phyloP scores from a whole-genome alignment of 2,888 invertebrate genomes.

The Thelaira solivaga region DNA sequence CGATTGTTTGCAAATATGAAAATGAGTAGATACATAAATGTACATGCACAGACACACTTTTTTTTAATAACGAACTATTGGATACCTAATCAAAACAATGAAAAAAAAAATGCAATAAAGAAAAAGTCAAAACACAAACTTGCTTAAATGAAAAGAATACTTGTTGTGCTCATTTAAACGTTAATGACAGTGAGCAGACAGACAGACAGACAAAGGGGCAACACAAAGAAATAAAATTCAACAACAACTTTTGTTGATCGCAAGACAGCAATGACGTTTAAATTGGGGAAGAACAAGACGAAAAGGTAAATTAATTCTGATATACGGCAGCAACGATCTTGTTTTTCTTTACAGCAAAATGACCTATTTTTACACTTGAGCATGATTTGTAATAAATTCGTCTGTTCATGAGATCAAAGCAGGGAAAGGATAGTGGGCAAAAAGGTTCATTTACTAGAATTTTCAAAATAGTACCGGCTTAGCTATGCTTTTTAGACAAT shows the following conservation, averaged over 20 bases:
- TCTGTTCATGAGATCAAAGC: no score
- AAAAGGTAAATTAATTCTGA: neutral
- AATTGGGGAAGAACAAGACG: constrained; percentile 10
- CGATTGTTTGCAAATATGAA: neutral
- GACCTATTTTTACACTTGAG: no score
- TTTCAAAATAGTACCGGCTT: no score
- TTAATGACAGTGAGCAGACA: constrained; percentile 38
- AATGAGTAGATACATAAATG: neutral
- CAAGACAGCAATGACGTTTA: constrained; percentile 37
- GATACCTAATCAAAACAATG: constrained; percentile 46
- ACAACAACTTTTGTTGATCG: constrained; percentile 26
- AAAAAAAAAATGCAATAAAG: constrained; percentile 35
- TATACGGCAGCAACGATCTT: neutral
- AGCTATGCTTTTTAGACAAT: no score
- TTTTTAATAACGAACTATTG: constrained; percentile 29
- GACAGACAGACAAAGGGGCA: neutral
- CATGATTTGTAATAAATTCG: no score
- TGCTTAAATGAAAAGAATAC: constrained; percentile 22
- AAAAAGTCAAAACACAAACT: constrained; percentile 21
- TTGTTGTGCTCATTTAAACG: constrained; percentile 28
- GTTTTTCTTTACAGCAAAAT: neutral
- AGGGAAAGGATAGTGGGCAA: no score
- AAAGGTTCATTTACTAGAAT: no score
- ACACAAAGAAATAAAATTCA: constrained; percentile 30
- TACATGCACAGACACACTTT: neutral